phyloP scores from a whole-genome alignment of 2,888 invertebrate species.

The Coenonympha arcania region DNA sequence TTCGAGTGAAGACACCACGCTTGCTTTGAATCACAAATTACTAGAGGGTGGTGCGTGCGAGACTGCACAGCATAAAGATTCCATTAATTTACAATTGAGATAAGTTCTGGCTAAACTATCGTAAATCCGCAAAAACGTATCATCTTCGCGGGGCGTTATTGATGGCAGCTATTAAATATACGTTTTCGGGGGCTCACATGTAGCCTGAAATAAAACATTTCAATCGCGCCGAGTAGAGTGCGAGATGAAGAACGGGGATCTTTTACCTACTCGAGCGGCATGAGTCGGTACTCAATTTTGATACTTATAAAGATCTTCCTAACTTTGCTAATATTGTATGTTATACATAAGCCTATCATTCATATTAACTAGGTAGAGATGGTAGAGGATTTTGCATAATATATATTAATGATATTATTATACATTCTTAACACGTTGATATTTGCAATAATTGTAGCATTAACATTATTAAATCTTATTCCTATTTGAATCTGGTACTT shows the following conservation, averaged over 20 bases:
- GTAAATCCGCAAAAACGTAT: slow-evolving; percentile 60
- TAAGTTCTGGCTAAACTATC: slow-evolving; percentile 58
- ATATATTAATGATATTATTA: no score
- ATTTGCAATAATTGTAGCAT: no score
- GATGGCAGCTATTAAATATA: slow-evolving; percentile 73
- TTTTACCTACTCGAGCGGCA: slow-evolving; percentile 42
- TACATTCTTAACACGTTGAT: no score
- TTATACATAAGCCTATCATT: no score
- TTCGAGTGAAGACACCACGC: slow-evolving; percentile 38
- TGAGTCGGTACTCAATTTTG: slow-evolving; percentile 12
- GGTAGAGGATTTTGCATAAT: no score
- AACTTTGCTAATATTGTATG: slow-evolving; percentile 34
- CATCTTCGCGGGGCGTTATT: slow-evolving; percentile 68
- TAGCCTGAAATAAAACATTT: slow-evolving; percentile 66
- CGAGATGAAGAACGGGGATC: slow-evolving; percentile 62
- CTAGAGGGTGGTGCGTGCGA: slow-evolving; percentile 40
- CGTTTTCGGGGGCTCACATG: slow-evolving; percentile 57
- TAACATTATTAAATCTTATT: no score
- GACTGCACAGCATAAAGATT: slow-evolving; percentile 53
- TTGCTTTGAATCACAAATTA: slow-evolving; percentile 61
- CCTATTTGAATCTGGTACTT: no score
- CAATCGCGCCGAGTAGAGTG: slow-evolving; percentile 62
- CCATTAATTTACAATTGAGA: slow-evolving; percentile 72
- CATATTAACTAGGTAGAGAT: no score
- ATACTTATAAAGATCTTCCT: slow-evolving; percentile 36